phyloP scores from a whole-genome alignment of 2,797 vertebrate species.

The Pangasius larnaudii region DNA sequence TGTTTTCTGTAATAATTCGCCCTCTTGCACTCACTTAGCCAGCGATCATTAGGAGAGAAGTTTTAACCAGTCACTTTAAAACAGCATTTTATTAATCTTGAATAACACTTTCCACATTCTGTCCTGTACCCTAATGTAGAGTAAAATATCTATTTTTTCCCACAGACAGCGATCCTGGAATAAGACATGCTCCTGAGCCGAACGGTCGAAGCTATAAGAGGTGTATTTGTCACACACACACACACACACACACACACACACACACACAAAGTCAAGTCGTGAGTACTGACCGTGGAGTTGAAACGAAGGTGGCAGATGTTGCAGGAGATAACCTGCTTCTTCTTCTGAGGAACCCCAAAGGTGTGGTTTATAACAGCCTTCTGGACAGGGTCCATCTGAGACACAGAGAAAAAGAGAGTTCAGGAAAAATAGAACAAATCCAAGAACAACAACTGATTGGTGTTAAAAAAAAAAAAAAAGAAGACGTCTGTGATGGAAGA shows the following conservation, averaged over 20 bases:
- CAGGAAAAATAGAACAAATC: conserved; percentile 34
- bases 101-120: not conserved
- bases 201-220: not conserved
- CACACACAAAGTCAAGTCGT: not conserved
- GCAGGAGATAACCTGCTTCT: conserved; percentile 96
- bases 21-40: not conserved
- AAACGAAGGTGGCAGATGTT: conserved; percentile 98
- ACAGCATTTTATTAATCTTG: not conserved
- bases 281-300: conserved; percentile 91
- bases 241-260: too few relatives aligned
- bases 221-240: not conserved
- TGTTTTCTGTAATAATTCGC: not conserved
- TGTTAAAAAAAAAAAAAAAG: not conserved
- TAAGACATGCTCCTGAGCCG: not conserved
- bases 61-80: not conserved
- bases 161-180: not conserved
- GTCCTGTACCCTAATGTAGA: not conserved
- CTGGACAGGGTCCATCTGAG: conserved; percentile 97
- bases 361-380: conserved; percentile 99
- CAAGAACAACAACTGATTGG: not conserved
- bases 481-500: not conserved
- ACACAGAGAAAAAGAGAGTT: conserved; percentile 60
- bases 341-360: conserved; percentile 89
- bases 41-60: not conserved
- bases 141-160: not conserved